phyloP scores from a whole-genome alignment of 2,888 invertebrate genomes.

The Lithophane socia region DNA sequence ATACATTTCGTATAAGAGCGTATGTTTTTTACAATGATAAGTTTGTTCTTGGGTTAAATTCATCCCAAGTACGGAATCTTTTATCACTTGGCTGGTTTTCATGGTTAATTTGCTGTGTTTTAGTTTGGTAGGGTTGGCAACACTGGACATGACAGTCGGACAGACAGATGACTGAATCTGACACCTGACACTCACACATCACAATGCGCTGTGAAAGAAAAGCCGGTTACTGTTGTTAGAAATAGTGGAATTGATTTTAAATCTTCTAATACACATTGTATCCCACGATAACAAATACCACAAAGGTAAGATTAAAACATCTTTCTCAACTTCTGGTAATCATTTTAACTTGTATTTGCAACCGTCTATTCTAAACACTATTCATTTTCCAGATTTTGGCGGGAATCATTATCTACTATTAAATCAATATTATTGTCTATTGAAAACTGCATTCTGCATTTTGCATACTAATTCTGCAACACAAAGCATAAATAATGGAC shows the following conservation, averaged over 20 bases:
- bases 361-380: neutral
- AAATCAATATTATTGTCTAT: constrained; percentile 29
- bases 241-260: neutral
- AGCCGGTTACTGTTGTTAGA: neutral
- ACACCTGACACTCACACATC: no score
- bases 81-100: no score
- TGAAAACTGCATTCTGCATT: constrained; percentile 36
- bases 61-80: no score
- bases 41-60: no score
- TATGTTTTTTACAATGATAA: no score
- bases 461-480: constrained; percentile 15
- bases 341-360: neutral
- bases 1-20: no score
- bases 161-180: neutral
- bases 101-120: no score
- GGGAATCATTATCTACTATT: constrained; percentile 41
- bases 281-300: neutral
- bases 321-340: neutral
- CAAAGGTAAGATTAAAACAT: constrained; percentile 13
- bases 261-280: neutral
- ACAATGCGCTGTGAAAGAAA: neutral
- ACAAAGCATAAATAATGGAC: constrained; percentile 72
- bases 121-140: no score
- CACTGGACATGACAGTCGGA: no score
- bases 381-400: constrained; percentile 59